Evolutionary conservation across 2,888 invertebrate genomes (phyloP).

Genomic region (Lithophane ornitopus): DNA sequence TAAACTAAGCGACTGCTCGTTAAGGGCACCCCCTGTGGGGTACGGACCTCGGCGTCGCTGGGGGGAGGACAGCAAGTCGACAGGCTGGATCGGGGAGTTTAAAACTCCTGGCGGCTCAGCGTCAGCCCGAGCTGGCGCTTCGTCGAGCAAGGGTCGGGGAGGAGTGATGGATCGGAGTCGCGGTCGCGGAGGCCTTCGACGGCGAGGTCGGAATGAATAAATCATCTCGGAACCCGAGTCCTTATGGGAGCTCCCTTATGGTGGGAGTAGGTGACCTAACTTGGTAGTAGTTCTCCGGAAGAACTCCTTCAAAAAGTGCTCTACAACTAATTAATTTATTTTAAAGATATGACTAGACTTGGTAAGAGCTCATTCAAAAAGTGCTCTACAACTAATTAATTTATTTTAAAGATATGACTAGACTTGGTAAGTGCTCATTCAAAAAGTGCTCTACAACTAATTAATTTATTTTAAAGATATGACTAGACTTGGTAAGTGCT

Average conservation of each 20-base stretch:
- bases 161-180: no score
- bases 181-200: no score
- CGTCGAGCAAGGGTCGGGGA: no score
- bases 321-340: neutral
- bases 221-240: neutral
- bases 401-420: neutral
- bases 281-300: neutral
- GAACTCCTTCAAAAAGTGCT: neutral
- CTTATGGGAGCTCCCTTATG: neutral
- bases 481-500: neutral
- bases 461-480: neutral
- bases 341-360: neutral
- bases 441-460: neutral
- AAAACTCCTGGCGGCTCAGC: no score
- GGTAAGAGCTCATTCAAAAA: neutral
- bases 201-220: no score
- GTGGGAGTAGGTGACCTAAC: neutral
- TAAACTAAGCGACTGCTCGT: no score
- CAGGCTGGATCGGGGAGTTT: no score
- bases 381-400: neutral
- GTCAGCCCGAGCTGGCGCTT: no score
- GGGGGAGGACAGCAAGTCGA: no score
- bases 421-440: neutral
- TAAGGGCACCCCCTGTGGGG: no score
- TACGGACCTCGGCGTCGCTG: no score